Evolutionary conservation across 2,797 vertebrate species (phyloP), one percentile per base, ranked within the genome.

Genomic region (Diceros bicornis): DNA sequence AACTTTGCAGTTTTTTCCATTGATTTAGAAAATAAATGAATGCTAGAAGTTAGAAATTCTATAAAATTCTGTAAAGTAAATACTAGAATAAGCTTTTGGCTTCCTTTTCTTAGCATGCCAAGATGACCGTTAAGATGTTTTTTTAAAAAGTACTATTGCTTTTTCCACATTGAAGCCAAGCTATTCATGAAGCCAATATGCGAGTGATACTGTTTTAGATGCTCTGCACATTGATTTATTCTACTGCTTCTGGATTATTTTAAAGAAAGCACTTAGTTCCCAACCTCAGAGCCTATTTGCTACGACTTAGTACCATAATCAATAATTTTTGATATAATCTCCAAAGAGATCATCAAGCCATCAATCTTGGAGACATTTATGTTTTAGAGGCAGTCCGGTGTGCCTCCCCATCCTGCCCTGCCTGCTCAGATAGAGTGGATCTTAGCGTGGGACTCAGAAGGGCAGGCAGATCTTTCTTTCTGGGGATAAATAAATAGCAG

Each of bases 201-300:
- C 82, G 41, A 90, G 71, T 50, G 59, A 79, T 21, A 20, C 64
- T 93, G 11, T 97, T 97, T 92, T 61, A 94, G 97, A 95, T 95
- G 96, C 71, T 86, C 96, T 79, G 0, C 41, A 62, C 85, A 97
- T 57, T 95, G 97, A 93, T 98, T 98, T 97, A 98, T 95, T 32
- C 59, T 77, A 93, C 21, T 91, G 81, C 81, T 96, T 72, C 92
- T 97, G 79, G 32, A 97, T 97, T 62, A 91, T 97, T 98, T 93
- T 98, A 98, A 85, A 97, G 93, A 96, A 94, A 97, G 96, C 88
- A 91, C 75, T 97, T 92, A 96, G 94, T 97, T 98, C 74, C 88
- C 84, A 87, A 98, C 98, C 94, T 93, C 79, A 69, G 75, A 97
- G 89, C 37, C 92, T 95, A 84, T 94, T 97, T 82, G 93, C 93